Evolutionary conservation across 2,888 invertebrate genomes (phyloP).

Genomic region (Sinodicranocentrus sp.): DNA sequence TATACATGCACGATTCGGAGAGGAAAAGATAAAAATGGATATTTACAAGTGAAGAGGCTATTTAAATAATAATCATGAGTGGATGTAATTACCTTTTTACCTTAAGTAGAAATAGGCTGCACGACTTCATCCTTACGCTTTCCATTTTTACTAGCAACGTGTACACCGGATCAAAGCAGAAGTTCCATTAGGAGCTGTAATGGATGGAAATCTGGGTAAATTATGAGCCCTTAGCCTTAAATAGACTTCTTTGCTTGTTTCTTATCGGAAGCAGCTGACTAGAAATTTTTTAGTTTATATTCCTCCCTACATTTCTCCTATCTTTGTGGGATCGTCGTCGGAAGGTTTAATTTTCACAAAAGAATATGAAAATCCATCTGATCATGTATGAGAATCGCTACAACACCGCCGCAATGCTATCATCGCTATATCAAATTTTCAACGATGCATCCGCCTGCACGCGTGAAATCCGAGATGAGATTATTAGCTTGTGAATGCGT

Average conservation of each 20-base stretch:
- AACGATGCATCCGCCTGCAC: slow-evolving; percentile 63
- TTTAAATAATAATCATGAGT: slow-evolving; percentile 62
- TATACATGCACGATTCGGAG: background rate
- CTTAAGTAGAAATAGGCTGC: slow-evolving; percentile 64
- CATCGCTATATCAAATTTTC: slow-evolving; percentile 48
- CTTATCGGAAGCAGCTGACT: background rate
- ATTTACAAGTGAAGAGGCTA: slow-evolving; percentile 57
- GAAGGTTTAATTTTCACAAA: slow-evolving; percentile 62
- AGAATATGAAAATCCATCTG: slow-evolving; percentile 23
- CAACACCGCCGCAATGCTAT: slow-evolving; percentile 6
- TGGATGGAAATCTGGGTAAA: slow-evolving; percentile 47
- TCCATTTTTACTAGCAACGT: slow-evolving; percentile 1
- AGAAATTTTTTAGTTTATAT: slow-evolving; percentile 9
- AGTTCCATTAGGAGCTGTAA: slow-evolving; percentile 34
- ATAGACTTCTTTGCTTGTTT: slow-evolving; percentile 35
- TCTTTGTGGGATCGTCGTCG: slow-evolving; percentile 21
- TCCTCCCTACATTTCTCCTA: background rate
- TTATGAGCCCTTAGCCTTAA: slow-evolving; percentile 55
- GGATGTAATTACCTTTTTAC: slow-evolving; percentile 64
- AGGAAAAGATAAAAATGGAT: slow-evolving; percentile 32
- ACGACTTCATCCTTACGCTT: slow-evolving; percentile 56
- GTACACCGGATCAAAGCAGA: background rate
- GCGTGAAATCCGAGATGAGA: slow-evolving; percentile 61
- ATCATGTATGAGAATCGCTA: slow-evolving; percentile 29
- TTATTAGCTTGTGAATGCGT: slow-evolving; percentile 14